A percentile compares a stretch with the other conserved stretches of the same genome.
phyloP scores from a whole-genome alignment of 2,797 vertebrate genomes.

The Molossus molossus region DNA sequence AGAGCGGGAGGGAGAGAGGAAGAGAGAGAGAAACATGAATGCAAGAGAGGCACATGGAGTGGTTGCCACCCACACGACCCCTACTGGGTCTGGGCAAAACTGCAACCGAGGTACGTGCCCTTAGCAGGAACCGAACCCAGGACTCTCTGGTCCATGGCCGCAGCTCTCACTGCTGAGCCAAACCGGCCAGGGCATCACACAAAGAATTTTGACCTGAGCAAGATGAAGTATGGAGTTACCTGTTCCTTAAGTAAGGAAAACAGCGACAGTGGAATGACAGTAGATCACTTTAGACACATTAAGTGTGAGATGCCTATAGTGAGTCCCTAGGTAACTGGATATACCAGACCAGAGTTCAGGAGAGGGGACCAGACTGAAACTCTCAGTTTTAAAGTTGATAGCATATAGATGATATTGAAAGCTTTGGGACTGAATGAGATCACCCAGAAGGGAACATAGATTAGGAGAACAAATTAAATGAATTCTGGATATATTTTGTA shows the following conservation, averaged over 20 bases:
- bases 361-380: not conserved
- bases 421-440: not conserved
- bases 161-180: too few species aligned
- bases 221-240: slow-evolving; percentile 15
- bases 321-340: not conserved
- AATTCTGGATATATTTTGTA: not conserved
- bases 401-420: not conserved
- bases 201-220: not conserved
- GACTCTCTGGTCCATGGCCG: too few species aligned
- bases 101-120: too few species aligned
- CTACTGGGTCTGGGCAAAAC: too few species aligned
- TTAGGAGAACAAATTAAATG: not conserved
- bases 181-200: not conserved
- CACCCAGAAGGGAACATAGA: not conserved
- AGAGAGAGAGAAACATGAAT: too few species aligned
- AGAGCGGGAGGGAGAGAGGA: too few species aligned
- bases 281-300: not conserved
- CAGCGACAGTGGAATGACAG: not conserved
- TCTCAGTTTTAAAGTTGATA: not conserved
- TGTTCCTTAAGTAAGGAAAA: not conserved
- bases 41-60: too few species aligned
- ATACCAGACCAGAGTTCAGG: not conserved
- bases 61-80: too few species aligned
- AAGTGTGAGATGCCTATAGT: not conserved
- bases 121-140: too few species aligned